Percentiles rank a stretch among this genome's conserved stretches.
phyloP scores from a whole-genome alignment of 2,888 invertebrate genomes.

The Barypeithes pellucidus region DNA sequence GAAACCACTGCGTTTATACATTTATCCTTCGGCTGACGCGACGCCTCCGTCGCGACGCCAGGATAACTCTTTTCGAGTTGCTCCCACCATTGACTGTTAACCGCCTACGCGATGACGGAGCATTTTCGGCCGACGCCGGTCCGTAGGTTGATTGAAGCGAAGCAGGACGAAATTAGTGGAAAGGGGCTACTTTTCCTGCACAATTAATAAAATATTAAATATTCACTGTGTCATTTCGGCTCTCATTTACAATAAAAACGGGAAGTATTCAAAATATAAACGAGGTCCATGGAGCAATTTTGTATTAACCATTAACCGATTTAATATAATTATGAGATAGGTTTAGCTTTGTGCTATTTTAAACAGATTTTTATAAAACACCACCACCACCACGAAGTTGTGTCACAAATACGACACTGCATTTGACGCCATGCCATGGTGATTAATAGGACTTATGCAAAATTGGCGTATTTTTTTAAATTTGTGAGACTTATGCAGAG shows the following conservation, averaged over 20 bases:
- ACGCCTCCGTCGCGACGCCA: constrained; percentile 33
- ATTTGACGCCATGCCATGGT: too few relatives aligned
- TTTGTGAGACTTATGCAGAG: too few relatives aligned
- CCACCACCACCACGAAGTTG: too few relatives aligned
- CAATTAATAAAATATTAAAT: background rate
- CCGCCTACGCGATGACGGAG: constrained; percentile 37
- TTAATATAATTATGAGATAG: too few relatives aligned
- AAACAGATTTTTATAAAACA: too few relatives aligned
- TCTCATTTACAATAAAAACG: background rate
- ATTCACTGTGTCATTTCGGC: background rate
- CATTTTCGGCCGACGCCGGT: constrained; percentile 8
- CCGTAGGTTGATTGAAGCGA: constrained; percentile 15
- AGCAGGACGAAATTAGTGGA: constrained; percentile 6
- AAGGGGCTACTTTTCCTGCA: background rate
- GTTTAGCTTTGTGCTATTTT: too few relatives aligned
- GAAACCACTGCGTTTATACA: constrained; percentile 33
- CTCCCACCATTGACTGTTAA: constrained; percentile 32
- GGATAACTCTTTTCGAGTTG: constrained; percentile 39
- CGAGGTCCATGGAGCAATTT: too few relatives aligned
- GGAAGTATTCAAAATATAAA: too few relatives aligned
- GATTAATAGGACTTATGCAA: too few relatives aligned
- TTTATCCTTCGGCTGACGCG: constrained; percentile 39
- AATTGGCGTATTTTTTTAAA: too few relatives aligned
- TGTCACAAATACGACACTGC: too few relatives aligned
- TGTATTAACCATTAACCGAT: too few relatives aligned